Conservation (phyloP, 2,113 vertebrate species). For the Mus pahari region DNA sequence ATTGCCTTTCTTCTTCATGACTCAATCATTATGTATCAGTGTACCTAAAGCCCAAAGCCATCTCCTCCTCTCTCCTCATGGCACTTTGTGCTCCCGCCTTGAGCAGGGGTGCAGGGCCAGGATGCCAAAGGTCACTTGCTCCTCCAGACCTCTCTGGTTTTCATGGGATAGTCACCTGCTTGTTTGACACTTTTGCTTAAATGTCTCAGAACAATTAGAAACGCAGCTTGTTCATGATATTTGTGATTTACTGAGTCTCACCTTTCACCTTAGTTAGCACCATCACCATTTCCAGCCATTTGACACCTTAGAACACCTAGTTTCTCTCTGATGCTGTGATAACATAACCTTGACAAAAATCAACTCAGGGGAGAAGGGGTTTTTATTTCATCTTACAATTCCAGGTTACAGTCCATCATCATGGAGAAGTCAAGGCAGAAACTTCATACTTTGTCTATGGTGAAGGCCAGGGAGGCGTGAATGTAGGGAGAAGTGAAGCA, state of each 20-base stretch:
- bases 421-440: not conserved
- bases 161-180: not conserved
- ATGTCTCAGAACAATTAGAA: not conserved
- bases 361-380: not conserved
- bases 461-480: not conserved
- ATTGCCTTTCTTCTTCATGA: not conserved
- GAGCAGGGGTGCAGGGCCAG: too few relatives aligned
- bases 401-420: not conserved
- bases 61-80: not conserved
- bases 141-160: not conserved
- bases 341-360: not conserved
- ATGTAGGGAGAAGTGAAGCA: too few relatives aligned
- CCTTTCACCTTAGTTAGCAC: not conserved
- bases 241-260: not conserved
- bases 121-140: fast-evolving
- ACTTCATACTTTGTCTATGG: not conserved
- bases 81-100: not conserved
- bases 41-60: not conserved
- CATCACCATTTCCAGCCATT: not conserved
- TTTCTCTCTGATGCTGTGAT: not conserved
- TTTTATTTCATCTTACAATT: not conserved
- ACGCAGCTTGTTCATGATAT: not conserved
- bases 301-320: not conserved
- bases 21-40: not conserved
- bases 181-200: not conserved